A percentile compares a stretch with the other conserved stretches of the same genome.
Evolutionary conservation across 92 coral and sea anemone genomes (phyloP).

Genomic region (Zoanthus sansibaricus): DNA sequence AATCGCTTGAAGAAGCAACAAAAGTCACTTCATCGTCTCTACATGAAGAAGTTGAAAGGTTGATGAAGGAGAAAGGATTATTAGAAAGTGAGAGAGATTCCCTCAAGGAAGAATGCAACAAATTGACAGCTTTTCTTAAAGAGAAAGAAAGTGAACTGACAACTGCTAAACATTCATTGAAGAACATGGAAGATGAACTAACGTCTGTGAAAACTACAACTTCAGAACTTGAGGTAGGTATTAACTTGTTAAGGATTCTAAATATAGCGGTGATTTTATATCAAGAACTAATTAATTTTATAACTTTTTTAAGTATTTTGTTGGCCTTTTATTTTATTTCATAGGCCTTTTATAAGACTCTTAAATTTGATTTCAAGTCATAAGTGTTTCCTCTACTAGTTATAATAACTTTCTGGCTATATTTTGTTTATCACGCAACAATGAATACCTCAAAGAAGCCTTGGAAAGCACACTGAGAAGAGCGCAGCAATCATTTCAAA

Average conservation of each 20-base stretch:
- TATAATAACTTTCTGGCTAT: no score
- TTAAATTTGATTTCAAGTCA: no score
- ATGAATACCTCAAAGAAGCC: no score
- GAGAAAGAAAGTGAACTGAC: background rate
- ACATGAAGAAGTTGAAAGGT: constrained; percentile 1
- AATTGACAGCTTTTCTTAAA: background rate
- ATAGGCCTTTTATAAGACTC: background rate
- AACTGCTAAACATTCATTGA: background rate
- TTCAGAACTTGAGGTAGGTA: constrained; percentile 36
- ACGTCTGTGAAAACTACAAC: background rate
- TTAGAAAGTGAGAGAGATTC: constrained; percentile 14
- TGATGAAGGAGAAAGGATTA: background rate
- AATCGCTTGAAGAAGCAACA: background rate
- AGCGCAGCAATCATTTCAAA: no score
- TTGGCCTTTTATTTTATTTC: no score
- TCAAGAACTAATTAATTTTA: background rate
- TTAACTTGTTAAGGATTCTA: background rate
- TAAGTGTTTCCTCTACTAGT: no score
- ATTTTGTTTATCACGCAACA: no score
- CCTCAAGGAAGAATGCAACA: background rate
- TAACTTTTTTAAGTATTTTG: no score
- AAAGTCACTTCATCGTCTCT: background rate
- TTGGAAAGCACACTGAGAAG: no score
- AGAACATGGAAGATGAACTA: background rate
- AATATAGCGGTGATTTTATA: background rate